Evolutionary conservation across 2,113 vertebrate species (phyloP).

Genomic region (Vulpes lagopus): DNA sequence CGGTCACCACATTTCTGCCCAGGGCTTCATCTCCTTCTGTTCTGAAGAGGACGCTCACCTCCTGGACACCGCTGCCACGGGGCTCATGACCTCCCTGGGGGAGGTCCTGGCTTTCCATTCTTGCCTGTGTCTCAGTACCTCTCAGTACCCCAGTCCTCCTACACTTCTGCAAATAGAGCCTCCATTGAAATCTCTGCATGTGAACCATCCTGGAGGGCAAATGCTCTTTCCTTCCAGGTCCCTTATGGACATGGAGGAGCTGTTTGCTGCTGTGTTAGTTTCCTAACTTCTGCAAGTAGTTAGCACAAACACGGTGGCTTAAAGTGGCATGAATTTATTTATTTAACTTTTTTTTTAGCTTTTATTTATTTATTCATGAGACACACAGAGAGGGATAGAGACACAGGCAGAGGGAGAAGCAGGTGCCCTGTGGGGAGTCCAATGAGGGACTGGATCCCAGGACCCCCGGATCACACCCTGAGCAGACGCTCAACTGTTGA

Average conservation of each 20-base stretch:
- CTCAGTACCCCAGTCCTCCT: neutral
- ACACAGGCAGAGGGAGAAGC: too few relatives aligned
- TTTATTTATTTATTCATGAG: too few relatives aligned
- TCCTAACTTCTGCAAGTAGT: neutral
- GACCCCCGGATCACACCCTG: too few relatives aligned
- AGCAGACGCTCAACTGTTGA: too few relatives aligned
- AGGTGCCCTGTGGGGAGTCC: too few relatives aligned
- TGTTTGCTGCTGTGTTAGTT: neutral
- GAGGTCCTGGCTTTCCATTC: neutral
- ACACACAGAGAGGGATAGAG: too few relatives aligned
- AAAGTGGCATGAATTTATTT: neutral
- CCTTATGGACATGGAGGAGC: neutral
- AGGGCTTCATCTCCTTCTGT: neutral
- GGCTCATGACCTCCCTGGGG: neutral
- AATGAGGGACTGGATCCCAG: too few relatives aligned
- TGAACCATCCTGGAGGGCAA: neutral
- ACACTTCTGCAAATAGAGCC: neutral
- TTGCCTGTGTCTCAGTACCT: neutral
- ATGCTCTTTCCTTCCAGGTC: neutral
- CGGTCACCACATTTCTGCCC: accelerated
- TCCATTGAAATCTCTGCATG: neutral
- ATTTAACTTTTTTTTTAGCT: too few relatives aligned
- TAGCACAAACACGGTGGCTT: neutral
- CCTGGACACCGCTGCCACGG: neutral
- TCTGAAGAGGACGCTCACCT: neutral